Evolutionary conservation across 2,888 invertebrate species (phyloP), one percentile per base, ranked within the genome.

Genomic region (Calliphora vomitoria): DNA sequence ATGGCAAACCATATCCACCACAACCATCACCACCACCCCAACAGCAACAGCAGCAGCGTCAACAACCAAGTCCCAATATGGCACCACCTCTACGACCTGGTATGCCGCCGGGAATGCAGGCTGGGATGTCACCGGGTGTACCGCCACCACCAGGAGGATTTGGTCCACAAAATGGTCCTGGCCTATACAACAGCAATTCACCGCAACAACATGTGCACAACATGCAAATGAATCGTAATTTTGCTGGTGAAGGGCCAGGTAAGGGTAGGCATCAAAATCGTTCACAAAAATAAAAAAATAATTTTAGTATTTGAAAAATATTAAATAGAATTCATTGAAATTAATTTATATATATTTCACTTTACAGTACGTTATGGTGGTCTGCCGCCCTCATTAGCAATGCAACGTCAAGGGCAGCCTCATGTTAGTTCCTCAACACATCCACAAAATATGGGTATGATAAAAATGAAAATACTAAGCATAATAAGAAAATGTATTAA

Each of bases 1-100:
- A 97, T 94, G 97, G 97, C 84, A 95, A 97, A 92, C 95, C 96
- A 89, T 97, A 97, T 94, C 96, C 96, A 47, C 91, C 94, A 25
- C 93, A 94, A 5, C 94, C 94, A 50, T 94, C 95, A 10, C 91
- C 91, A 64, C 93, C 92, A 20, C 93, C 93, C n/a, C 87, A 79
- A 25, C 87, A 85, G 55, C 85, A 82, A 66, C 85, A 85, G 55
- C 85, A 82, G 58, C 85, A 75, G 50, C 92, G 93, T 38, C 93
- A 92, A 58, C 94, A 93, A 78, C 94, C 92, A 85, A 93, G 93
- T 87, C 94, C 93, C 18, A 93, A 93, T 88, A 94, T 94, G 94
- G 93, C 93, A 15, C 94, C 93, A 74, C 94, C 93, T 8, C 81
- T 93, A 69, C 90, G 93, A 5, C 93, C 93, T 0, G 93, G 93